Evolutionary conservation across 2,888 invertebrate species (phyloP), one percentile per base, ranked within the genome.

Genomic region (Celastrina argiolus): DNA sequence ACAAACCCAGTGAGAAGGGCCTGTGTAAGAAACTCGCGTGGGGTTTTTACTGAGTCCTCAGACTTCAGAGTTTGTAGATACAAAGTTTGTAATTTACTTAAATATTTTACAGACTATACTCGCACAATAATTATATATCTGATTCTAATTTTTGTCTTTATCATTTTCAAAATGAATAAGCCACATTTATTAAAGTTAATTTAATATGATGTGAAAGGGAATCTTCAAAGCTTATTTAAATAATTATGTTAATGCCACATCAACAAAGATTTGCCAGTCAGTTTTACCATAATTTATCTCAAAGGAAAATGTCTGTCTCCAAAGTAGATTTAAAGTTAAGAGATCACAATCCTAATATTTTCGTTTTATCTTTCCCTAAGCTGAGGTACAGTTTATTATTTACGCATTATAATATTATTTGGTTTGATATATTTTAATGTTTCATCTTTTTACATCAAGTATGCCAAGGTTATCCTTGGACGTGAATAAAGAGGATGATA

Each of bases 191-290:
- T 39, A 36, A 36, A 36, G 61, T 39, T 61, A 39, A 61, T 61
- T 61, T 61, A 61, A 61, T 61, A 39, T 61, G 36, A 61, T 36
- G 61, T 61, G 61, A 61, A 61, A 61, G 14, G 36, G 39, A 61
- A 22, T 22, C 61, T 18, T 61, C 61, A 61, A 39, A 61, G 61
- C 61, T 36, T 61, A 61, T 61, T 61, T 36, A 61, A 61, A 61
- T 59, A 59, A 59, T 61, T 61, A 61, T 61, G 61, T 61, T 61
- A 61, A 61, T 61, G 61, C 61, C 39, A 61, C 61, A 61, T 61
- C 39, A 61, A 61, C 61, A 61, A 61, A 39, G 59, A 59, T 59
- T 59, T 59, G 31, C 31, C 34, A 59, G 34, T 39, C 61, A 39
- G 61, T 61, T 61, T 61, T 39, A 39, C 14, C 61, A 39, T 61